Evolutionary conservation across 2,113 vertebrate species (phyloP).

Genomic region (Pseudorectes ferrugineus): DNA sequence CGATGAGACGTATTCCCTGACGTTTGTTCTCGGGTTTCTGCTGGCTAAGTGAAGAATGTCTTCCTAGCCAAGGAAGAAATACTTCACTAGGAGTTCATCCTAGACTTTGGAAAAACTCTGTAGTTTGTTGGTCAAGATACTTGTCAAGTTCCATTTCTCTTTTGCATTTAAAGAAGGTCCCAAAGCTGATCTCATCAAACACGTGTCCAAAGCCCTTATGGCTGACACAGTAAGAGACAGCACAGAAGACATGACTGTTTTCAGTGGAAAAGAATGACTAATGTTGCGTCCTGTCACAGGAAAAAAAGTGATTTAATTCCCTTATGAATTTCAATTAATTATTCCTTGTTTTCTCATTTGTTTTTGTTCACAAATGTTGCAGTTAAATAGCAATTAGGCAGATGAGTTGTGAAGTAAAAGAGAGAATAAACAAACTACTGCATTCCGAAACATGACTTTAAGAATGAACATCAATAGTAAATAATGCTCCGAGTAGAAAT

Average conservation of each 20-base stretch:
- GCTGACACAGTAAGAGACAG: not conserved
- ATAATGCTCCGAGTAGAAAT: not conserved
- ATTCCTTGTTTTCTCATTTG: not conserved
- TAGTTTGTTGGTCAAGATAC: not conserved
- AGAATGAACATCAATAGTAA: not conserved
- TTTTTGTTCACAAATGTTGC: not conserved
- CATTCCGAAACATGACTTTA: not conserved
- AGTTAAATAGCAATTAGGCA: not conserved
- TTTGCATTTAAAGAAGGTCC: not conserved
- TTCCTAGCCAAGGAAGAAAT: not conserved
- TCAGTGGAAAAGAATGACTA: constrained; percentile 30
- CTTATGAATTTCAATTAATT: not conserved
- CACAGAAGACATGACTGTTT: not conserved
- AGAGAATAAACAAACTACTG: not conserved
- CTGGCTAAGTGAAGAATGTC: not conserved
- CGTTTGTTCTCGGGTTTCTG: not conserved
- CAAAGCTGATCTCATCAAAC: constrained; percentile 26
- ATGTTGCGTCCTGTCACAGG: not conserved
- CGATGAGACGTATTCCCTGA: fast-evolving
- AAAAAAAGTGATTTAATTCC: not conserved
- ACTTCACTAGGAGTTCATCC: not conserved
- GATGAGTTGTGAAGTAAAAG: not conserved
- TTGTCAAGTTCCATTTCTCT: constrained; percentile 20
- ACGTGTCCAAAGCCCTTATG: not conserved
- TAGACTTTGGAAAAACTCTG: constrained; percentile 12